Evolutionary conservation across 2,888 invertebrate species (phyloP), one percentile per base, ranked within the genome.

Genomic region (Cheilosia impressa): DNA sequence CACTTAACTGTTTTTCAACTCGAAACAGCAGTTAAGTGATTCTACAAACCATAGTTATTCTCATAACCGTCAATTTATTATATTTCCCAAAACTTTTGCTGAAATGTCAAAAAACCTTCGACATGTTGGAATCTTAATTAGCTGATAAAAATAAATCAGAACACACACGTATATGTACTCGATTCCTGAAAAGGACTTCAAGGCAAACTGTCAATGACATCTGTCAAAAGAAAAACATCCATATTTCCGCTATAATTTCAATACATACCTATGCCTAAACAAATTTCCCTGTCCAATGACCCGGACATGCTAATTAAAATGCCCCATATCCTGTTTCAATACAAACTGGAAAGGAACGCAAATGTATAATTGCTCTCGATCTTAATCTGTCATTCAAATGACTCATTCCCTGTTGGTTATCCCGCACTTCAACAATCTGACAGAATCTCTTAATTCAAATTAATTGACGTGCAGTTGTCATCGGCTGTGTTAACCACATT

Each of bases 391-490:
- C 76, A 76, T 43, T 22, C 24, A 57, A 75, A 43, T 68, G 60
- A 68, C 76, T 65, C 75, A 58, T 13, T 13, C n/a, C 6, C 19
- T n/a, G 38, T 41, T 58, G 31, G 38, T 38, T 38, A 22, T 31
- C 31, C 31, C 38, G 38, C 34, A n/a, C 19, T 15, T 24, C 15
- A 27, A 52, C 13, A 22, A 52, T 24, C 13, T 43, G 19, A 34
- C 17, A 24, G 24, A 55, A 63, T 55, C 57, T 58, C 66, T 76
- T 60, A 53, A 68, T 50, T 76, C 52, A 60, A 52, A 52, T 68
- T 76, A 52, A 76, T 76, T 66, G 66, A 52, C 52, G 34, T 41
- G 31, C 22, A 76, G 68, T 68, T 76, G 66, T 68, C 68, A 76
- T 53, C 52, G 66, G 31, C 24, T 24, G 41, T 24, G 31, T 58